Evolutionary conservation across 2,797 vertebrate genomes (phyloP).

Genomic region (Thripadectes ignobilis): DNA sequence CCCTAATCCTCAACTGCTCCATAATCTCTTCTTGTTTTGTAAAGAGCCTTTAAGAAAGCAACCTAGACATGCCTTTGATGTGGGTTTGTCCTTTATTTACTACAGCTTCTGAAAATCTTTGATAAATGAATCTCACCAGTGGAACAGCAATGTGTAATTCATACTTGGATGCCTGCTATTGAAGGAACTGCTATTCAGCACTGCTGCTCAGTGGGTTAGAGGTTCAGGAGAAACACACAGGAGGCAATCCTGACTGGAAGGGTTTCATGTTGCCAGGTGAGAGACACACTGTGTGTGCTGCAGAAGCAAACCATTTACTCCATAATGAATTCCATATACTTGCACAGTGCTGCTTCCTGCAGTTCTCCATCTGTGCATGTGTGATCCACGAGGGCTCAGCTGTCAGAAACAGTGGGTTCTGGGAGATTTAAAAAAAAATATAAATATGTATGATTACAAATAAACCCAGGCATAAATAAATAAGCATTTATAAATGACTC

Average conservation of each 20-base stretch:
- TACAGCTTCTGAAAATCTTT: conserved; percentile 54
- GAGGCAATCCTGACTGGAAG: neutral
- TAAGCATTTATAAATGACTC: neutral
- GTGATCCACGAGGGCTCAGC: neutral
- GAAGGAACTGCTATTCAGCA: neutral
- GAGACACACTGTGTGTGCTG: neutral
- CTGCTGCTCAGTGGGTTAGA: neutral
- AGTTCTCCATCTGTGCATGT: neutral
- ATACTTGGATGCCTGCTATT: neutral
- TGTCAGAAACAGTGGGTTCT: neutral
- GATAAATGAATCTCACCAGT: conserved; percentile 19
- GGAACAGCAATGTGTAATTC: neutral
- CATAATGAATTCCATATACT: neutral
- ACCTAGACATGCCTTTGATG: conserved; percentile 77
- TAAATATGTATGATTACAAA: neutral
- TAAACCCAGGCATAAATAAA: neutral
- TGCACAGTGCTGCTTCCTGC: neutral
- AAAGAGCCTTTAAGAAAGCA: conserved; percentile 72
- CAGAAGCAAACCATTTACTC: neutral
- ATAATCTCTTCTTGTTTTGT: conserved; percentile 66
- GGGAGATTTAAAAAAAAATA: neutral
- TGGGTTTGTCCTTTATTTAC: conserved; percentile 65
- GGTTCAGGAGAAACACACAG: neutral
- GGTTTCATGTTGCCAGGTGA: neutral
- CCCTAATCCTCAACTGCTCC: conserved; percentile 54